Evolutionary conservation across 1,140 invertebrate genomes (phyloP), one percentile per base, ranked within the genome.

Genomic region (Ridgeia piscesae): DNA sequence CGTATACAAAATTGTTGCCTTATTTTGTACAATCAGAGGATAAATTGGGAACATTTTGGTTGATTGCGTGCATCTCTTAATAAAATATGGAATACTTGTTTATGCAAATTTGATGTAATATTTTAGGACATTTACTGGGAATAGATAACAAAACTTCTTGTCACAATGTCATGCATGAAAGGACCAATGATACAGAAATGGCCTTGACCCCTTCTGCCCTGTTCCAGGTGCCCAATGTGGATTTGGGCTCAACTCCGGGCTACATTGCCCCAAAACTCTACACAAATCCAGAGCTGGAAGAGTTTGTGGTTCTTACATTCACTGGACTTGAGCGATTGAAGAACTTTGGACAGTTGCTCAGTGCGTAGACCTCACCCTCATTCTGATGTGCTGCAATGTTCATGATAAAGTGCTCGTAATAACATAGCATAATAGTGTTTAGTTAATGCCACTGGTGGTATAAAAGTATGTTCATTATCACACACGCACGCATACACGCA

Each of bases 221-320:
- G 88, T 94, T 94, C 33, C 93, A 95, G 95, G 94, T 94, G 90
- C 93, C 94, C 90, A 95, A 95, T 42, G 93, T 93, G 91, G 94
- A 95, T 58, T 92, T 94, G 2, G 93, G 93, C n/a, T 92, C 94
- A 14, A 94, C 93, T 35, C 94, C 93, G 0, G 94, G 93, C 34
- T 94, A 94, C 93, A 93, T 94, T 2, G 91, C 94, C 50, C 94
- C 94, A 14, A 91, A 93, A 33, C 92, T 95, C 11, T 94, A 94
- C 91, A 95, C 93, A 35, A 95, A 95, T 90, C 94, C 94, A 27
- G 95, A 95, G 89, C 58, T 95, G 90, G 95, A 95, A 92, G 94
- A 95, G 93, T 93, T 95, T 31, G 94, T 94, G 6, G 94, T 95
- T 2, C 88, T 95, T 0, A 34, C 95, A 2, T 48, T 95, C 77